phyloP scores from a whole-genome alignment of 2,113 vertebrate genomes.

The Bubo blakistoni region DNA sequence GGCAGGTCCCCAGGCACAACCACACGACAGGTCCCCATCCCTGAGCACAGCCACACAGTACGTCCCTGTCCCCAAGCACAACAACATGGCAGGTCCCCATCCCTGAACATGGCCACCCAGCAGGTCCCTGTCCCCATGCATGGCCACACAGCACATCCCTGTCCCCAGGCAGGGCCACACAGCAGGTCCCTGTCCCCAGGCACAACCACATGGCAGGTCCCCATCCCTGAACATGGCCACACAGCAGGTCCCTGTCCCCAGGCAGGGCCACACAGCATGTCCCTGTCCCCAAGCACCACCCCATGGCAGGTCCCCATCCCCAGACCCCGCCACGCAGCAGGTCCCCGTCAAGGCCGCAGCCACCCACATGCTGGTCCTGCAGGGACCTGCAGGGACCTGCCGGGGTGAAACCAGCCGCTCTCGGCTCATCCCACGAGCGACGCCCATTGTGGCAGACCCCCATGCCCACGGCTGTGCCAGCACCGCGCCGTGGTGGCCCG shows the following conservation, averaged over 20 bases:
- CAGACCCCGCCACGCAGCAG: fast-evolving
- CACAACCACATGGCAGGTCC: not conserved
- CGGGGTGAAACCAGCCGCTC: not conserved
- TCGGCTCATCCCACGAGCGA: fast-evolving
- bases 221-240: fast-evolving
- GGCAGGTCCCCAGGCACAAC: not conserved
- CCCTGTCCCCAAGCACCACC: fast-evolving
- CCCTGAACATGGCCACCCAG: fast-evolving
- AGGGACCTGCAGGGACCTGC: too few relatives aligned
- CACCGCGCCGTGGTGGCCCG: not conserved
- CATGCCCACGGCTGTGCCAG: fast-evolving
- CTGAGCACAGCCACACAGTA: fast-evolving
- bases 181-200: not conserved
- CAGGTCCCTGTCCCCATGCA: not conserved
- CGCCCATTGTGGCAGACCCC: fast-evolving
- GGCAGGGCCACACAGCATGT: not conserved
- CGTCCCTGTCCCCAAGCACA: not conserved
- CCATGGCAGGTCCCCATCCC: not conserved
- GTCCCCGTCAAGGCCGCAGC: not conserved
- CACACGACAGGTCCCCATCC: not conserved
- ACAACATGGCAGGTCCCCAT: fast-evolving
- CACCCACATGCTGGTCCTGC: not conserved
- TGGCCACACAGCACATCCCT: fast-evolving
- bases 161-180: fast-evolving
- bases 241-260: not conserved